These are phyloP conservation scores for Physocephala rufipes DNA, from an alignment of 2,888 invertebrate species.

Conservation along the genomic window DNA sequence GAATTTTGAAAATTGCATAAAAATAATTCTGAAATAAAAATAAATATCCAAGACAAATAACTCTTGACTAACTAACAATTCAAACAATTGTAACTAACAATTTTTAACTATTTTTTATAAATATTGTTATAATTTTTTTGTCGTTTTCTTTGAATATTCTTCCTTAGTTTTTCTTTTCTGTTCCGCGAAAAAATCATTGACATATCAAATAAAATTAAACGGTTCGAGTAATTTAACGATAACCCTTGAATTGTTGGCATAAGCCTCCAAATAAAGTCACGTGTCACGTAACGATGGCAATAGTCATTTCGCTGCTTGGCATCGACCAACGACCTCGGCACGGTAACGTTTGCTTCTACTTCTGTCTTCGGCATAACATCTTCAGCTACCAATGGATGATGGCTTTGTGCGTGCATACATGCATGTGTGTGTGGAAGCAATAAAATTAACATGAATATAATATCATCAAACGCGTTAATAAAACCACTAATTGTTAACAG, in stretches of 20 bases:
- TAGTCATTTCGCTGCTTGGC: background rate
- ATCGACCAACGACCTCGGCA: background rate
- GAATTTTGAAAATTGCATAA: too few species aligned
- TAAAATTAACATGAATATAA: background rate
- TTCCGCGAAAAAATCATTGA: background rate
- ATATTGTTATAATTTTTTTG: too few species aligned
- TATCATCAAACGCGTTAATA: background rate
- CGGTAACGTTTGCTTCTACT: constrained; percentile 9
- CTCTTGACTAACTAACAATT: too few species aligned
- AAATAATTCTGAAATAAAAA: too few species aligned
- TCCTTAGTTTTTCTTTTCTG: too few species aligned
- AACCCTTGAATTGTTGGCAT: background rate
- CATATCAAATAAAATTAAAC: background rate
- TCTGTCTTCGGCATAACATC: background rate
- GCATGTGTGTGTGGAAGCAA: constrained; percentile 22
- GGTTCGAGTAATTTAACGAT: constrained; percentile 17
- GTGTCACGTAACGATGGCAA: constrained; percentile 9
- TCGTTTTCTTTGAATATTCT: too few species aligned
- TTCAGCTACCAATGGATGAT: constrained; percentile 2
- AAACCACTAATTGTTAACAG: background rate
- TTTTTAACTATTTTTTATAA: too few species aligned
- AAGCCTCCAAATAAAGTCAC: constrained; percentile 25
- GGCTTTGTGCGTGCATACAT: background rate
- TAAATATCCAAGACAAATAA: too few species aligned
- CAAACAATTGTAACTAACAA: too few species aligned